Conservation (phyloP, 2,797 vertebrate genomes). For the Sparus aurata region DNA sequence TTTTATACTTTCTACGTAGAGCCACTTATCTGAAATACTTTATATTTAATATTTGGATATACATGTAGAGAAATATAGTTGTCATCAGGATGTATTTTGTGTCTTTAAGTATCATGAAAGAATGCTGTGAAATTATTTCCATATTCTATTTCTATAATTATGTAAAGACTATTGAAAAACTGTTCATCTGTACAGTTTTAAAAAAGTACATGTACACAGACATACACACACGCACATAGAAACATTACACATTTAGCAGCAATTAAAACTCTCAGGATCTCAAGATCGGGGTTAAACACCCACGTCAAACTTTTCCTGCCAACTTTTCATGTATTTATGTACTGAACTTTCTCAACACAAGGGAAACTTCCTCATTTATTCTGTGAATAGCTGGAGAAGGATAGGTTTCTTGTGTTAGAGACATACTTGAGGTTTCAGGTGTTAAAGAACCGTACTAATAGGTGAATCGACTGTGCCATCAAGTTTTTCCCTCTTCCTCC, state of each 20-base stretch:
- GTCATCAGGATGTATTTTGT: neutral
- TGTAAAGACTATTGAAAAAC: neutral
- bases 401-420: neutral
- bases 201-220: neutral
- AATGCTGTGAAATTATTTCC: neutral
- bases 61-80: neutral
- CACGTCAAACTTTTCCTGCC: neutral
- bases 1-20: too few relatives aligned
- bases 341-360: neutral
- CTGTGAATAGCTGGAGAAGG: neutral
- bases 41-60: neutral
- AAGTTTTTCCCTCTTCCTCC: neutral
- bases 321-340: neutral
- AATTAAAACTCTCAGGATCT: slow-evolving; percentile 56
- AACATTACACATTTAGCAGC: slow-evolving; percentile 37
- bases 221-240: neutral
- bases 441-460: neutral
- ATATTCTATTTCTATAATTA: too few relatives aligned
- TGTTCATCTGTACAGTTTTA: neutral
- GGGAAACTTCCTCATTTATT: neutral
- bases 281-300: slow-evolving; percentile 28
- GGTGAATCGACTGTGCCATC: neutral
- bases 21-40: neutral
- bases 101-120: neutral
- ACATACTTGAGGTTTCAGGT: neutral